These are phyloP conservation scores for Hippocampus mohnikei DNA, from an alignment of 2,113 vertebrate species.

Conservation along the genomic window DNA sequence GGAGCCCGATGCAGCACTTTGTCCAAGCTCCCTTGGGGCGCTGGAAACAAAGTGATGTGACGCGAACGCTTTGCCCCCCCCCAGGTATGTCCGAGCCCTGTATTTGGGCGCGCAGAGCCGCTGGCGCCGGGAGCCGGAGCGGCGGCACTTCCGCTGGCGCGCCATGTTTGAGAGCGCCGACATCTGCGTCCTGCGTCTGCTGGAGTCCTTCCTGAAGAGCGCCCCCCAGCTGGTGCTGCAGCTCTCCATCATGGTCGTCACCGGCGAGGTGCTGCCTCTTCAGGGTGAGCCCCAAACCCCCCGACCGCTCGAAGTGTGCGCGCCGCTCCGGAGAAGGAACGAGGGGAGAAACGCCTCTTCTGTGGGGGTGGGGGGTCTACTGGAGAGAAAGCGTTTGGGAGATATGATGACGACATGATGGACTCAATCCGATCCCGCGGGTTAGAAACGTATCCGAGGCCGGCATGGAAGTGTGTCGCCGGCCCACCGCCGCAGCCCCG, in stretches of 20 bases:
- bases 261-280: slow-evolving; percentile 75
- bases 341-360: too few species aligned
- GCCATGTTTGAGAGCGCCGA: slow-evolving; percentile 96
- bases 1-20: slow-evolving; percentile 30
- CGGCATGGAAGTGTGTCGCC: too few species aligned
- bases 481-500: too few species aligned
- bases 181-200: slow-evolving; percentile 93
- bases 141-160: slow-evolving; percentile 90
- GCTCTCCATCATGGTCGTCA: slow-evolving; percentile 92
- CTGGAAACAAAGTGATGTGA: background rate
- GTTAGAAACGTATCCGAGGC: too few species aligned
- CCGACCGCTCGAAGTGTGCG: background rate
- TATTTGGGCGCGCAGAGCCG: slow-evolving; percentile 97
- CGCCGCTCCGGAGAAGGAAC: too few species aligned
- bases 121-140: slow-evolving; percentile 83
- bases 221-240: slow-evolving; percentile 98
- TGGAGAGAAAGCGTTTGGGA: too few species aligned
- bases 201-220: slow-evolving; percentile 97
- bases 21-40: slow-evolving; percentile 6
- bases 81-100: slow-evolving; percentile 88
- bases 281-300: slow-evolving; percentile 87
- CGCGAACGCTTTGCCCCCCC: background rate
- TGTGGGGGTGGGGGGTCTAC: too few species aligned
- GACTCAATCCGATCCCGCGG: too few species aligned
- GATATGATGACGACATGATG: too few species aligned